Base-by-base conservation (phyloP, 2,888 invertebrate genomes). In the Melanostoma mellinum region DNA sequence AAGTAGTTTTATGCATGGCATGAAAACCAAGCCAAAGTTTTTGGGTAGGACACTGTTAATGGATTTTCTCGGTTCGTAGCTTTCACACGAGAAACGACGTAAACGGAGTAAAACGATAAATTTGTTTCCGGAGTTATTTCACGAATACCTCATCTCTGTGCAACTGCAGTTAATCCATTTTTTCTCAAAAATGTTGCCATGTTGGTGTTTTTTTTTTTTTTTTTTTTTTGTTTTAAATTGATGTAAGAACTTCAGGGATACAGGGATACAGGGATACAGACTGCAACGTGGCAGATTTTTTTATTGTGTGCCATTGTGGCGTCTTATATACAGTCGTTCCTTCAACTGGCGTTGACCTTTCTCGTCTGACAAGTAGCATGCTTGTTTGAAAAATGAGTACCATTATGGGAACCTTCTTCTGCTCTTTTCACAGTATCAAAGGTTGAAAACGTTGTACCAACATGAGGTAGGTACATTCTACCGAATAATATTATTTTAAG, bases 1-100 rank as follows among this genome's bases (percentile, higher is more conserved):
- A 84, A 87, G 89, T 88, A 73, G 40, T 53, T 35, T 44, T 53
- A 10, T 55, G 48, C 38, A 61, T 53, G n/a, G 48, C 38, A 61
- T 53, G n/a, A 42, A 40, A 46, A 9, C 42, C 63, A 58, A 61
- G 46, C 35, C 33, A 48, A 40, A 35, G 55, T 53, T 67, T 38
- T 53, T 30, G 35, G 36, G 38, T 42, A 56, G 69, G 60, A 53
- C 55, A 63, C 8, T 32, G 50, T 10, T 56, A 65, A 71, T 72
- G 75, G 53, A 77, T 76, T 58, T 65, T 74, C 52, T 32, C 52
- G 53, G 10, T 79, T 73, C 77, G 69, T 48, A 73, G 76, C 72
- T 40, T 46, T 81, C 61, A 56, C 68, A 68, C 38, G 55, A 52
- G 33, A 40, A 79, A 61, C 42, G 69, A 60, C 65, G 42, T 58